These are phyloP conservation scores for Paguma larvata DNA, from an alignment of 2,797 vertebrate species.

Conservation along the genomic window DNA sequence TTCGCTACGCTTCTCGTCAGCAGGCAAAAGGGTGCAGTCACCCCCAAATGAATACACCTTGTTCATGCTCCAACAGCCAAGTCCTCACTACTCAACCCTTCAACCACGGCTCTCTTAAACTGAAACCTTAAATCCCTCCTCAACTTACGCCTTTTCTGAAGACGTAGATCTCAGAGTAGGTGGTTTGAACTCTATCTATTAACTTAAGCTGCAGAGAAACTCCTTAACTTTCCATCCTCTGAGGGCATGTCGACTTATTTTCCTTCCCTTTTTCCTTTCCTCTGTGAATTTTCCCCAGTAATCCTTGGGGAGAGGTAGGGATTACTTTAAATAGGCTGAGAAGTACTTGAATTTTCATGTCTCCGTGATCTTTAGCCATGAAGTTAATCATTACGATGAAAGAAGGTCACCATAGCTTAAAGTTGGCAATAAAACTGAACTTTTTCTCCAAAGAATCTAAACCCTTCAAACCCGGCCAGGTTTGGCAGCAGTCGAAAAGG, in stretches of 20 bases:
- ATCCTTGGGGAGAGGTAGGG: not conserved
- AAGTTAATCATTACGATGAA: slow-evolving; percentile 54
- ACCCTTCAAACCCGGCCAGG: not conserved
- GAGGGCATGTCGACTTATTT: not conserved
- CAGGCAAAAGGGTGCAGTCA: no score
- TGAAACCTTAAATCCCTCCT: not conserved
- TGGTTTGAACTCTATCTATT: not conserved
- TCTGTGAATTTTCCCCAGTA: not conserved
- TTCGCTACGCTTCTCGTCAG: not conserved
- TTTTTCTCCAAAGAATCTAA: slow-evolving; percentile 12
- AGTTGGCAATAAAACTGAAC: not conserved
- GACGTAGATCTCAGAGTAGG: not conserved
- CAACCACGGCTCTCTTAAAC: not conserved
- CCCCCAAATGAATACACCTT: not conserved
- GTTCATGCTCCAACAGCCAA: not conserved
- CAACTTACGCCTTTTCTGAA: not conserved
- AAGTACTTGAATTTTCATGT: slow-evolving; percentile 30
- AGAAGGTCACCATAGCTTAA: not conserved
- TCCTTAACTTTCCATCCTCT: not conserved
- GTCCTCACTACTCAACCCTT: not conserved
- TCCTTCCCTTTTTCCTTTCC: not conserved
- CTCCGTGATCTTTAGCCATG: not conserved
- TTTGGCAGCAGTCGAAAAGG: not conserved
- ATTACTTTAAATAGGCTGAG: slow-evolving; percentile 4
- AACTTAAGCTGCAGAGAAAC: not conserved